Evolutionary conservation across 2,797 vertebrate genomes (phyloP).

Genomic region (Mico argentatus): DNA sequence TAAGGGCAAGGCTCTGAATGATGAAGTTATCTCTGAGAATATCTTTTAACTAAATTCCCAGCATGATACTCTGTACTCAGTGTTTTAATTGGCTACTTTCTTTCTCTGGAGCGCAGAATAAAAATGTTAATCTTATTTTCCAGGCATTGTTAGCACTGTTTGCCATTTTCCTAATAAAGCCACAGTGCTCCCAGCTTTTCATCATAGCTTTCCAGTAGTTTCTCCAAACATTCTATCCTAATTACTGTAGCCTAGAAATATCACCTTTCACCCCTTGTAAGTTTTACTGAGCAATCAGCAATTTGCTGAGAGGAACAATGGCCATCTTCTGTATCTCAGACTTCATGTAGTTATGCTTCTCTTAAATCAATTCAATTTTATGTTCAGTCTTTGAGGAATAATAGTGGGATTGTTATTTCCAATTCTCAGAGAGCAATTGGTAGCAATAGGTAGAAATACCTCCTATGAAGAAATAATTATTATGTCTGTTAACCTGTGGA

Average conservation of each 20-base stretch:
- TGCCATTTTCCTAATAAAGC: slow-evolving; percentile 62
- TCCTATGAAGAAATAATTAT: background rate
- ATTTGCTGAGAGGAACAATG: background rate
- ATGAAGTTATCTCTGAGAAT: background rate
- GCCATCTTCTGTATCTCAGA: background rate
- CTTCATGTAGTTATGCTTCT: background rate
- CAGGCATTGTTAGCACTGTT: slow-evolving; percentile 45
- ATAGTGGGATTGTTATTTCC: background rate
- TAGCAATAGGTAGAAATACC: background rate
- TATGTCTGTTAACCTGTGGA: background rate
- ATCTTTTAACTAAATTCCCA: slow-evolving; percentile 19
- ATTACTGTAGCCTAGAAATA: background rate
- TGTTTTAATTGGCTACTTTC: slow-evolving; percentile 55
- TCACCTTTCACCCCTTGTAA: background rate
- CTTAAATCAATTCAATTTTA: slow-evolving; percentile 4
- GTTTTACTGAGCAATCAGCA: slow-evolving; percentile 21
- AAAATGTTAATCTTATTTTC: slow-evolving; percentile 57
- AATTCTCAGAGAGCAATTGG: background rate
- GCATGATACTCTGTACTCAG: background rate
- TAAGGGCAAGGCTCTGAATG: background rate
- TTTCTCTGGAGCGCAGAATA: slow-evolving; percentile 3
- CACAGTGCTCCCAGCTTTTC: background rate
- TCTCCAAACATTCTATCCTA: slow-evolving; percentile 36
- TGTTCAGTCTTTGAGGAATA: background rate
- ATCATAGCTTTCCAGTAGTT: slow-evolving; percentile 41